phyloP scores from a whole-genome alignment of 1,140 invertebrate species.

The Teleogryllus occipitalis region DNA sequence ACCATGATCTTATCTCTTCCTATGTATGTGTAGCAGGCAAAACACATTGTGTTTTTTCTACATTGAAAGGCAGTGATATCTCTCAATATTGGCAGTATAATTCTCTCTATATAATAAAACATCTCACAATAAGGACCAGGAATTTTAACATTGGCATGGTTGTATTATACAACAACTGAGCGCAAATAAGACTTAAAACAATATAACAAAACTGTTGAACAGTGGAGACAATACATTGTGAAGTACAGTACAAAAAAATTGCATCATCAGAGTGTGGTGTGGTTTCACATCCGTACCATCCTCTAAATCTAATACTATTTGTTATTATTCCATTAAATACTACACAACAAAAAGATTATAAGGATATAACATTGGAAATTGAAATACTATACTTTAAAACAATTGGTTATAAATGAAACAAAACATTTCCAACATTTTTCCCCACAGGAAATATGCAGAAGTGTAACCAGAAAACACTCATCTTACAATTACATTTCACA shows the following conservation, averaged over 20 bases:
- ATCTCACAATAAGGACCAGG: neutral
- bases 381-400: neutral
- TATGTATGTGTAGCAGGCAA: neutral
- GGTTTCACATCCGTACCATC: no score
- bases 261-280: no score
- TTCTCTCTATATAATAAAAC: neutral
- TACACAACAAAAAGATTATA: constrained; percentile 4
- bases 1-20: neutral
- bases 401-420: no score
- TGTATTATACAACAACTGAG: neutral
- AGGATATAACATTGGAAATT: neutral
- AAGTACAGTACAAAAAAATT: no score
- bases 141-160: neutral
- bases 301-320: no score
- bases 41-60: neutral
- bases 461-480: neutral
- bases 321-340: neutral
- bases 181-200: neutral
- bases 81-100: neutral
- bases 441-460: no score
- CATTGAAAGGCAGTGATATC: neutral
- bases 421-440: no score
- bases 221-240: neutral
- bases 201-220: neutral
- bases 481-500: neutral